Evolutionary conservation across 2,113 vertebrate species (phyloP).

Genomic region (Scopus umbretta): DNA sequence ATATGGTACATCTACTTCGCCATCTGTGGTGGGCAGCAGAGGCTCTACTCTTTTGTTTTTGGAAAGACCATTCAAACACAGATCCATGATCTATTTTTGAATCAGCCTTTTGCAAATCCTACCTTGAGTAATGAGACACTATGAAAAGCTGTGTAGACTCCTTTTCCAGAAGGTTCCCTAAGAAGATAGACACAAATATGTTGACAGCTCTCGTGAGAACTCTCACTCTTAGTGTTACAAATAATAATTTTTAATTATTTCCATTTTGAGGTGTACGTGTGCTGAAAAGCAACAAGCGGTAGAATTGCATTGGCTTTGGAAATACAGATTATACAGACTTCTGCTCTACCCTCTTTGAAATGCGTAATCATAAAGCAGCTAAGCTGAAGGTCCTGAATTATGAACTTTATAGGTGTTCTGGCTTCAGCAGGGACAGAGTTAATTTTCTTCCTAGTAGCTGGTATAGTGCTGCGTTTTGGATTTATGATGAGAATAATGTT

Average conservation of each 20-base stretch:
- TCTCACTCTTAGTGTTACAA: neutral
- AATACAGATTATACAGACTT: neutral
- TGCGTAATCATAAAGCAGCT: neutral
- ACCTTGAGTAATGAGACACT: neutral
- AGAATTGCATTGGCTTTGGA: neutral
- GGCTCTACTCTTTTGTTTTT: neutral
- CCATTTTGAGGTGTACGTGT: neutral
- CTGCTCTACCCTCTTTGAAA: neutral
- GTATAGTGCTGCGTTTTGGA: too few species aligned
- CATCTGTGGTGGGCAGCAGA: neutral
- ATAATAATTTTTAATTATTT: neutral
- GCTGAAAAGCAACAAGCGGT: neutral
- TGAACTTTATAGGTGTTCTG: neutral
- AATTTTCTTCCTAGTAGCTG: too few species aligned
- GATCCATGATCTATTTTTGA: neutral
- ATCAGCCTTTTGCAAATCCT: neutral
- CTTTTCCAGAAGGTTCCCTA: neutral
- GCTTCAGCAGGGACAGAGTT: too few species aligned
- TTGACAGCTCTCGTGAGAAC: neutral
- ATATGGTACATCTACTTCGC: accelerated
- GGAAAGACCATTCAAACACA: neutral
- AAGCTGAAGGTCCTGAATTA: neutral
- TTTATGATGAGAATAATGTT: too few species aligned
- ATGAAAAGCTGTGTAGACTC: neutral
- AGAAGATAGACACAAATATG: neutral